A percentile compares a stretch with the other conserved stretches of the same genome.
Conservation (phyloP, 1,140 invertebrate species). For the Drosophila watanabei region DNA sequence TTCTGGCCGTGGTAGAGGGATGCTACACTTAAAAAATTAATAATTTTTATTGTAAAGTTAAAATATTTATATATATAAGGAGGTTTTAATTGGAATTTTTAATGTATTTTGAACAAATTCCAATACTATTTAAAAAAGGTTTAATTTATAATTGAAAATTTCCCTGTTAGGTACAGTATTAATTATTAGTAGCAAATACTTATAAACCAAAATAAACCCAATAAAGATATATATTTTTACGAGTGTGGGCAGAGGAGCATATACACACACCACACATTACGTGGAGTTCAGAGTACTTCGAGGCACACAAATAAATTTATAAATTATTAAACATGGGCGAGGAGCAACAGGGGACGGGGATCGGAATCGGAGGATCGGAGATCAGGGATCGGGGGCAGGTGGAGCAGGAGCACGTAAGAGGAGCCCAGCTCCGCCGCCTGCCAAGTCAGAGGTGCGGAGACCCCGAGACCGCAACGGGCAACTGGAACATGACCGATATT, state of each 20-base stretch:
- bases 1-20: conserved; percentile 33
- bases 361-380: conserved; percentile 2
- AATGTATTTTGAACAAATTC: background rate
- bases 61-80: background rate
- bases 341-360: conserved; percentile 6
- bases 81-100: background rate
- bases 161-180: background rate
- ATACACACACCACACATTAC: conserved; percentile 37
- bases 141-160: background rate
- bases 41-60: background rate
- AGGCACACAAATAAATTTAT: conserved; percentile 72
- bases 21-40: background rate
- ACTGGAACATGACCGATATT: conserved; percentile 84
- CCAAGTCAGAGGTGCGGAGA: conserved; percentile 72
- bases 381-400: conserved; percentile 12
- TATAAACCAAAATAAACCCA: background rate
- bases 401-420: conserved; percentile 36
- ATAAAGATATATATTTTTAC: background rate
- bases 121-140: background rate
- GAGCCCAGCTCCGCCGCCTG: conserved; percentile 46
- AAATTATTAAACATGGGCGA: conserved; percentile 76
- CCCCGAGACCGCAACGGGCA: conserved; percentile 57
- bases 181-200: background rate
- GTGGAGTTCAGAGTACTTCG: conserved; percentile 72
- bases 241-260: conserved; percentile 3